A percentile compares a stretch with the other conserved stretches of the same genome.
Conservation (phyloP, 2,888 invertebrate species). For the Heterodera filipjevi region DNA sequence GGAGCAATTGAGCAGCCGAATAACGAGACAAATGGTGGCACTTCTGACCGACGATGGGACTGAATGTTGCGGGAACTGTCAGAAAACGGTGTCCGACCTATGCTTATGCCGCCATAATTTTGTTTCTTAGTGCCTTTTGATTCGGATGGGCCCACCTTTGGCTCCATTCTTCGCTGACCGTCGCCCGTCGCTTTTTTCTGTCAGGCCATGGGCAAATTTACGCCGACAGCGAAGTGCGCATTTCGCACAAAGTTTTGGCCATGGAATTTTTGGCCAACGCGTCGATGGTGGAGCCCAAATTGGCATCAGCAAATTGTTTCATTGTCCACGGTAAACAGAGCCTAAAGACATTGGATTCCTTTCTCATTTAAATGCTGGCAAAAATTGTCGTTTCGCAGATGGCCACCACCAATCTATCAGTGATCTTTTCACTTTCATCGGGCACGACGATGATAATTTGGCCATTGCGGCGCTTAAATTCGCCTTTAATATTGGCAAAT, state of each 20-base stretch:
- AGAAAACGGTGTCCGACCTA: not conserved
- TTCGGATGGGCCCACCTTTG: slow-evolving; percentile 22
- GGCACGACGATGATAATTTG: slow-evolving; percentile 48
- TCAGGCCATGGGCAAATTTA: slow-evolving; percentile 22
- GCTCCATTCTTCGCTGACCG: slow-evolving; percentile 28
- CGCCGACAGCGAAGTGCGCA: slow-evolving; percentile 34
- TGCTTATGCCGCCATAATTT: not conserved
- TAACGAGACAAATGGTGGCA: not conserved
- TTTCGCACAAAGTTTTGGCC: slow-evolving; percentile 40
- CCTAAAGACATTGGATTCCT: not conserved
- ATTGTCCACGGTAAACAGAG: not conserved
- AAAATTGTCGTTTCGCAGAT: slow-evolving; percentile 27
- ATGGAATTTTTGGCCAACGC: slow-evolving; percentile 27
- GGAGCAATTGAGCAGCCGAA: not conserved
- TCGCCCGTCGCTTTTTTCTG: slow-evolving; percentile 33
- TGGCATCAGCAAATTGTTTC: not conserved
- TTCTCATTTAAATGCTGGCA: not conserved
- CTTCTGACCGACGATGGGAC: not conserved
- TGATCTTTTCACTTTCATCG: slow-evolving; percentile 44
- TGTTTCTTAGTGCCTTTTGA: slow-evolving; percentile 14
- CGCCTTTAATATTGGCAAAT: slow-evolving; percentile 41
- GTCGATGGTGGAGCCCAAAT: slow-evolving; percentile 9
- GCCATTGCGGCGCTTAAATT: slow-evolving; percentile 45
- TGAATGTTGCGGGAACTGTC: not conserved
- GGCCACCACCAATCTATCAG: slow-evolving; percentile 36